Evolutionary conservation across 2,113 vertebrate species (phyloP), one percentile per base, ranked within the genome.

Genomic region (Spea bombifrons): DNA sequence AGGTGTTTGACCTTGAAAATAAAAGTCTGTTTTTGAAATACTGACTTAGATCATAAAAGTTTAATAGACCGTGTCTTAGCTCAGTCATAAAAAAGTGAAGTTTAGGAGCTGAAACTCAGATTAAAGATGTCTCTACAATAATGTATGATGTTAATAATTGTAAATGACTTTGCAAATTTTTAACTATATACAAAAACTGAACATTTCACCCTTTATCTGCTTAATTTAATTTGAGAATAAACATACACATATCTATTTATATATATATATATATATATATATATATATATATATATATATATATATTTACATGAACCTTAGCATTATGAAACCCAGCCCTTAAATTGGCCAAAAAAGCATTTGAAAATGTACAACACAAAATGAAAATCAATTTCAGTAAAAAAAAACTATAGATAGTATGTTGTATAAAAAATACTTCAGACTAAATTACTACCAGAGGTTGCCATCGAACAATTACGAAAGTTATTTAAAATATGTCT

Each of bases 1-100:
- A 67, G 45, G 66, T 67, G 66, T 15, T 44, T 67, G 45, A 67
- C 44, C 66, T 67, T 67, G 10, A 12, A 6, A 47, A 67, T 15
- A 47, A 46, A 67, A 67, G 45, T 67, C 43, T 67, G 66, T 44
- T 67, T 67, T 47, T 67, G 66, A 67, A 44, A 67, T 46, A 46
- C 65, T 66, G 17, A 44, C 63, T 64, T 64, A 16, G 16, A 13
- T 44, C 43, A 46, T 45, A 46, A 67, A 67, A 44, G 5, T 67
- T 67, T 67, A 67, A 67, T 15, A 12, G 44, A 67, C 66, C 66
- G 15, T 67, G 3, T 13, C 66, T 47, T 47, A 67, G 66, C 8
- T 46, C 8, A 67, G 43, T 15, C 66, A 67, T 67, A 67, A 67
- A 67, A 64, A 8, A 66, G 43, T 6, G 30, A 67, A 9, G 66